These are phyloP conservation scores for Scartelaos histophorus DNA, from an alignment of 2,113 vertebrate genomes.

Conservation along the genomic window DNA sequence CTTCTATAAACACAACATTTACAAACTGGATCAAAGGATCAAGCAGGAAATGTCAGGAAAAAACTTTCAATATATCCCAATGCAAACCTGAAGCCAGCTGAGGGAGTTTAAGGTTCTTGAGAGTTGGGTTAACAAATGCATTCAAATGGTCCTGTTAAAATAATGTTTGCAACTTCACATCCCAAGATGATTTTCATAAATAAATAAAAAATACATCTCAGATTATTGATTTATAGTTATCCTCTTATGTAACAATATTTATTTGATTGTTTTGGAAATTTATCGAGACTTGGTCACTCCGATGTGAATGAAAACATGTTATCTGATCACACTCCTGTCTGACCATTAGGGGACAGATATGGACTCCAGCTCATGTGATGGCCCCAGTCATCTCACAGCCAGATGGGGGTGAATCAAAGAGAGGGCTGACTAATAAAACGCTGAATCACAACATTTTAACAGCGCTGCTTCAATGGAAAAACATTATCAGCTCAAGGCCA, in stretches of 20 bases:
- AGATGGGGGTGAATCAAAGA: conserved; percentile 67
- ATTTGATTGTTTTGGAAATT: neutral
- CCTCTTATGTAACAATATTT: neutral
- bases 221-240: too few species aligned
- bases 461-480: conserved; percentile 8
- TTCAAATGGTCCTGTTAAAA: too few species aligned
- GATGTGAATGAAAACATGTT: neutral
- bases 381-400: conserved; percentile 47
- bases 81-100: too few species aligned
- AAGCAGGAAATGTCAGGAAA: too few species aligned
- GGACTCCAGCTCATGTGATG: conserved; percentile 50
- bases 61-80: too few species aligned
- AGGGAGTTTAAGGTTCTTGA: too few species aligned
- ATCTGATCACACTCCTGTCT: neutral
- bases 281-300: neutral
- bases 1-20: too few species aligned
- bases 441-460: conserved; percentile 62
- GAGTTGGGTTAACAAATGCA: too few species aligned
- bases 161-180: too few species aligned
- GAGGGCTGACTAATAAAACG: conserved; percentile 57
- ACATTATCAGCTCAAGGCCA: neutral
- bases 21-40: too few species aligned
- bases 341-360: neutral
- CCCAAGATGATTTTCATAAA: too few species aligned
- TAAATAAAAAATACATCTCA: too few species aligned